Evolutionary conservation across 2,888 invertebrate species (phyloP).

Genomic region (Sycophila texana): DNA sequence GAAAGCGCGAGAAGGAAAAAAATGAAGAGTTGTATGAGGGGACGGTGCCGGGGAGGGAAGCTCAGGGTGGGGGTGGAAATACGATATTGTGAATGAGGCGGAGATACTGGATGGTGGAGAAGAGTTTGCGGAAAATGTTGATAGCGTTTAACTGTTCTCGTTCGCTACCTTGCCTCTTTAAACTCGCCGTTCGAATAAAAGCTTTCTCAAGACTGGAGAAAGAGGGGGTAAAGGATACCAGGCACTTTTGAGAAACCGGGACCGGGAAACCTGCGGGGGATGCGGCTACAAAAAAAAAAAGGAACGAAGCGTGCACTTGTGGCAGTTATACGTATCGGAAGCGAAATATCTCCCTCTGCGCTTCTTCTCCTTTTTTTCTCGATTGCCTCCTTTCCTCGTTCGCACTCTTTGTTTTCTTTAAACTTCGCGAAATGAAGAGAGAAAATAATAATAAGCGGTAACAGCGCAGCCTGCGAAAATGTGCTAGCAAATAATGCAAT

Average conservation of each 20-base stretch:
- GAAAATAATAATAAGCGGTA: conserved; percentile 20
- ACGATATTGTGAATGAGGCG: conserved; percentile 2
- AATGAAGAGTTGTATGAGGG: too few relatives aligned
- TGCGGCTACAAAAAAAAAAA: not conserved
- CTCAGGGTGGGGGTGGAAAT: not conserved
- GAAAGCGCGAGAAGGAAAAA: conserved; percentile 1
- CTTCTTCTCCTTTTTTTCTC: conserved; percentile 2
- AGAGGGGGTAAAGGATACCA: conserved; percentile 17
- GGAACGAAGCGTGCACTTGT: conserved; percentile 43
- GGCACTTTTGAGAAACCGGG: conserved; percentile 11
- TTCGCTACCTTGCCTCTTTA: conserved; percentile 45
- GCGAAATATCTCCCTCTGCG: conserved; percentile 30
- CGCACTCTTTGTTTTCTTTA: conserved; percentile 7
- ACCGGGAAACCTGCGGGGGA: too few relatives aligned
- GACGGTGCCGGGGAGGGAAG: too few relatives aligned
- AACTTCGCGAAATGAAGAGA: conserved; percentile 17
- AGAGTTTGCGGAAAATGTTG: conserved; percentile 41
- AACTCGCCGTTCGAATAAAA: conserved; percentile 50
- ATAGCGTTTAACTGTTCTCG: conserved; percentile 53
- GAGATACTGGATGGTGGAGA: not conserved
- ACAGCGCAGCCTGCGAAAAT: not conserved
- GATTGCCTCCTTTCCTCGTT: not conserved
- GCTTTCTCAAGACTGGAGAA: conserved; percentile 29
- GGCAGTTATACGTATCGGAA: conserved; percentile 45
- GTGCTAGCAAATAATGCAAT: conserved; percentile 13